phyloP scores from a whole-genome alignment of 2,113 vertebrate genomes.

The Hypocryptadius cinnamomeus region DNA sequence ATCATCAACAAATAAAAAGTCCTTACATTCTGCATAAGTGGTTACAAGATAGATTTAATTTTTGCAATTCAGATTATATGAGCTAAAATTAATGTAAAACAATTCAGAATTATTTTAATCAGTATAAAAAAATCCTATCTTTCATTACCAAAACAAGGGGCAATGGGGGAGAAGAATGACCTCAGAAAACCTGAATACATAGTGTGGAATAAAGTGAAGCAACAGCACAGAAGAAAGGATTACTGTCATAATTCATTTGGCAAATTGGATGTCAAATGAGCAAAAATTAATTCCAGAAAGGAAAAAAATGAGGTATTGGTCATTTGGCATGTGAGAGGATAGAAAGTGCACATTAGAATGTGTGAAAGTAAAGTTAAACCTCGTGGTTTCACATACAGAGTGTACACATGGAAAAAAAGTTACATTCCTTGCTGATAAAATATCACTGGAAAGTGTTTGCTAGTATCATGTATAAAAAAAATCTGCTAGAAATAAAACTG shows the following conservation, averaged over 20 bases:
- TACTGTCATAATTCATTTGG: conserved; percentile 19
- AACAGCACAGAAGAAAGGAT: conserved; percentile 2
- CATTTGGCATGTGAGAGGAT: not conserved
- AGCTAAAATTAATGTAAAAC: not conserved
- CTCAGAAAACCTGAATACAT: not conserved
- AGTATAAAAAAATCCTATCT: not conserved
- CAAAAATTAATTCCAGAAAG: not conserved
- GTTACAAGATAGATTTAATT: not conserved
- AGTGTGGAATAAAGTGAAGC: not conserved
- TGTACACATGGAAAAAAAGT: not conserved
- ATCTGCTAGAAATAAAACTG: not conserved
- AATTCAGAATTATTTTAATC: not conserved
- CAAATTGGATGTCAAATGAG: conserved; percentile 13
- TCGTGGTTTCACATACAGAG: not conserved
- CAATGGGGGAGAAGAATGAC: not conserved
- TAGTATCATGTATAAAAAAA: not conserved
- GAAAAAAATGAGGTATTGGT: not conserved
- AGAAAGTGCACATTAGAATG: not conserved
- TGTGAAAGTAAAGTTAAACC: not conserved
- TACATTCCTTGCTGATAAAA: not conserved
- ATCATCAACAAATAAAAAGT: not conserved
- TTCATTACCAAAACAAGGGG: not conserved
- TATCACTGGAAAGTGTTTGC: not conserved
- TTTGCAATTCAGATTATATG: not conserved
- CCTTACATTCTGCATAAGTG: not conserved